Evolutionary conservation across 2,888 invertebrate species (phyloP).

Genomic region (Eledone cirrhosa): DNA sequence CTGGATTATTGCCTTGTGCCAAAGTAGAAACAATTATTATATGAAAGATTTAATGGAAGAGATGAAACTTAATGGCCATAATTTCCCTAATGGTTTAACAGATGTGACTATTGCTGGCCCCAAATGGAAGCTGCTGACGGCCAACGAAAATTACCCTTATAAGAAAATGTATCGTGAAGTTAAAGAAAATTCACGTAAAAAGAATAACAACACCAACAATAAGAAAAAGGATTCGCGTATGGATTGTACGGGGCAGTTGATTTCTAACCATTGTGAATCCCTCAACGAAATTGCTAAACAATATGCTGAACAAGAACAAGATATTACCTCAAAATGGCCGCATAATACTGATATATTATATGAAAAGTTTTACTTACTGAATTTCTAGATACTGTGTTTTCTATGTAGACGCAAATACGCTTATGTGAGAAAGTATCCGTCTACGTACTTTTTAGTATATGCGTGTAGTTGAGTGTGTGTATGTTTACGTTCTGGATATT

Average conservation of each 20-base stretch:
- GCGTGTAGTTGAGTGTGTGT: too few species aligned
- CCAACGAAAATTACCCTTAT: background rate
- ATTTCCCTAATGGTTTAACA: constrained; percentile 52
- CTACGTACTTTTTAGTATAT: too few species aligned
- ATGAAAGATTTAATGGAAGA: constrained; percentile 54
- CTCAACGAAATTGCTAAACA: background rate
- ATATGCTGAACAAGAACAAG: background rate
- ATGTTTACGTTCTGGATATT: too few species aligned
- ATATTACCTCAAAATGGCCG: background rate
- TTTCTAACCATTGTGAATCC: background rate
- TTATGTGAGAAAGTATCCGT: too few species aligned
- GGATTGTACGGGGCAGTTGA: constrained; percentile 34
- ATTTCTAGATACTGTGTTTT: constrained; percentile 56
- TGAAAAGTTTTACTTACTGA: constrained; percentile 52
- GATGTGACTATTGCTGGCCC: constrained; percentile 57
- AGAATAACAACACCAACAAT: background rate
- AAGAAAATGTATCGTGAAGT: background rate
- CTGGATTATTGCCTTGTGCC: too few species aligned
- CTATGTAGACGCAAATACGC: too few species aligned
- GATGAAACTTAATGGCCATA: constrained; percentile 44
- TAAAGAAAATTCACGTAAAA: background rate
- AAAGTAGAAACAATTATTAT: too few species aligned
- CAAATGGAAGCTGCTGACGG: constrained; percentile 47
- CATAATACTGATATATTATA: constrained; percentile 43
- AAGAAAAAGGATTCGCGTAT: constrained; percentile 40